Evolutionary conservation across 1,140 invertebrate species (phyloP).

Genomic region (Sarcophaga bullata): DNA sequence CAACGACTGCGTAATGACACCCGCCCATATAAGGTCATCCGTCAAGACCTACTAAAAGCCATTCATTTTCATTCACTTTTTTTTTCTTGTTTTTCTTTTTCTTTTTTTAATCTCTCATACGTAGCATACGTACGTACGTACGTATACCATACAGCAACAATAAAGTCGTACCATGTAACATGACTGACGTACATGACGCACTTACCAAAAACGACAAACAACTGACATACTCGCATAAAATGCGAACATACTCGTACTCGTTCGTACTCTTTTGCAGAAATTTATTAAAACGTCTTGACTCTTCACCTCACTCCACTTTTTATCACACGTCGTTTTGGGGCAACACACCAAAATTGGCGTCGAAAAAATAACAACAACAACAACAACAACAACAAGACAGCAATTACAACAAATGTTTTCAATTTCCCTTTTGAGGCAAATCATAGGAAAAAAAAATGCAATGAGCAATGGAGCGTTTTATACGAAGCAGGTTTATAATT

Average conservation of each 20-base stretch:
- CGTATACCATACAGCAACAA: constrained; percentile 3
- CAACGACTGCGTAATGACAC: constrained; percentile 35
- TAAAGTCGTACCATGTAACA: neutral
- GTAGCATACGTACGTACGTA: too few relatives aligned
- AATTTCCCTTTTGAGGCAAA: neutral
- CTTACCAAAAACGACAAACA: constrained; percentile 37
- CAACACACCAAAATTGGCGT: neutral
- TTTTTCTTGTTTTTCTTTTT: too few relatives aligned
- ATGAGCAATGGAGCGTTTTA: neutral
- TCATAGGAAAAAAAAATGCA: too few relatives aligned
- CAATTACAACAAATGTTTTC: constrained; percentile 2
- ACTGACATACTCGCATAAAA: constrained; percentile 8
- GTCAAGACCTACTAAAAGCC: constrained; percentile 34
- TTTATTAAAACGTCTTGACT: too few relatives aligned
- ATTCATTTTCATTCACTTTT: too few relatives aligned
- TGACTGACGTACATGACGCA: constrained; percentile 36
- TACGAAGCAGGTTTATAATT: too few relatives aligned
- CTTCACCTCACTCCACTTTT: too few relatives aligned
- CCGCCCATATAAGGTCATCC: constrained; percentile 35
- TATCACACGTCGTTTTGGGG: too few relatives aligned
- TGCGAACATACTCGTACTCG: too few relatives aligned
- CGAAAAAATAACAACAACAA: neutral
- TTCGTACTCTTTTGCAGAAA: too few relatives aligned
- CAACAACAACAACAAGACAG: neutral
- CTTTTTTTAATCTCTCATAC: too few relatives aligned